These are phyloP conservation scores for Manis pentadactyla DNA, from an alignment of 2,797 vertebrate genomes.

Conservation along the genomic window DNA sequence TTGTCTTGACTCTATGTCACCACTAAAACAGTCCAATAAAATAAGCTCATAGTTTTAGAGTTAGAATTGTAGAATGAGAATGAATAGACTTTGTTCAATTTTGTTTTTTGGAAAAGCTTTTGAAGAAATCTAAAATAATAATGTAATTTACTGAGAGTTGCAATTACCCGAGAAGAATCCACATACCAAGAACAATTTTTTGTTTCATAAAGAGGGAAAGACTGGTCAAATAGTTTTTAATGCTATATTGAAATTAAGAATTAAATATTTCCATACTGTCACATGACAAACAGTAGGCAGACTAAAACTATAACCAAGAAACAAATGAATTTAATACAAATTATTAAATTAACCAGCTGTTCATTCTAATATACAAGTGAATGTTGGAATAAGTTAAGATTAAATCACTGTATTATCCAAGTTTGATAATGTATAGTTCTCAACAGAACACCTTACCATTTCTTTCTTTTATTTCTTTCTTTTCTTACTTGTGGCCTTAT, in stretches of 20 bases:
- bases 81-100: neutral
- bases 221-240: conserved; percentile 56
- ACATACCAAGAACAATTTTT: conserved; percentile 61
- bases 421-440: conserved; percentile 75
- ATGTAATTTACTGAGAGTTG: conserved; percentile 29
- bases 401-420: conserved; percentile 70
- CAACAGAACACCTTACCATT: conserved; percentile 71
- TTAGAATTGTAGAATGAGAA: conserved; percentile 7
- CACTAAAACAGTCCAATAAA: neutral
- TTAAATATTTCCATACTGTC: conserved; percentile 66
- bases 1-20: neutral
- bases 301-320: conserved; percentile 74
- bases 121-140: conserved; percentile 52
- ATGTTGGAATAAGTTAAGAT: conserved; percentile 78
- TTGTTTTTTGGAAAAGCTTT: conserved; percentile 13
- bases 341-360: conserved; percentile 80
- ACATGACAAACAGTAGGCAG: conserved; percentile 62
- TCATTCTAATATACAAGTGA: conserved; percentile 74
- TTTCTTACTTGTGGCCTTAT: conserved; percentile 74
- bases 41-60: neutral
- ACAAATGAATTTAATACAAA: conserved; percentile 73
- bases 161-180: neutral
- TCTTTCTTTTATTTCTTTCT: conserved; percentile 70
- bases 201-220: conserved; percentile 67
- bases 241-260: conserved; percentile 58